phyloP scores from a whole-genome alignment of 2,797 vertebrate genomes.

The Alcedo atthis region DNA sequence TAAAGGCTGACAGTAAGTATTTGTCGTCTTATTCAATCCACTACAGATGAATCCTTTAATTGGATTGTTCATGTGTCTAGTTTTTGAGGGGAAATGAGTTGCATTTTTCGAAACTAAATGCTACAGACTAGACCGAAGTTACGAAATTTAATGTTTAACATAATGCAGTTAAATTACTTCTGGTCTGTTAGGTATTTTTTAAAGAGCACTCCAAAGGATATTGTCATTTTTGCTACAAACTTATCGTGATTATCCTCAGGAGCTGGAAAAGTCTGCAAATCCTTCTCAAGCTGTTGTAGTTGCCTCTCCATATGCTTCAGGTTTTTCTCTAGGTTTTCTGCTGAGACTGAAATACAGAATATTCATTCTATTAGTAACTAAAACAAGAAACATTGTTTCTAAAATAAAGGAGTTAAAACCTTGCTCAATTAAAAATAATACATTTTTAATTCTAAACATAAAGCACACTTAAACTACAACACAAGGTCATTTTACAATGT shows the following conservation, averaged over 20 bases:
- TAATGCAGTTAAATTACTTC: background rate
- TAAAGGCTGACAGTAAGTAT: background rate
- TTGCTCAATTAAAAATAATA: background rate
- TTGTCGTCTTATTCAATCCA: background rate
- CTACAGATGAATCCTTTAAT: background rate
- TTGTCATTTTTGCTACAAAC: slow-evolving; percentile 96
- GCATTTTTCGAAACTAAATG: background rate
- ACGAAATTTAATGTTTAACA: slow-evolving; percentile 54
- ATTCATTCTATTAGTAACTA: slow-evolving; percentile 56
- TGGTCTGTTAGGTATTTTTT: background rate
- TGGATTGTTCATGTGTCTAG: background rate
- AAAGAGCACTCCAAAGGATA: slow-evolving; percentile 88
- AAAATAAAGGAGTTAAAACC: background rate
- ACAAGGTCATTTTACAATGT: background rate
- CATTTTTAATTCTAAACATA: background rate
- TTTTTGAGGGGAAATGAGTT: background rate
- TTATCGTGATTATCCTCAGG: slow-evolving; percentile 90
- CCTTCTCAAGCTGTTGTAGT: slow-evolving; percentile 94
- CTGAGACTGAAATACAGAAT: slow-evolving; percentile 87
- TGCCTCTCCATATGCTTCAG: slow-evolving; percentile 96
- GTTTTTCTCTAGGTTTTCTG: slow-evolving; percentile 96
- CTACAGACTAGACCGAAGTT: slow-evolving; percentile 21
- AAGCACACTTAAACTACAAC: background rate
- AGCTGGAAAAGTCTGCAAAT: slow-evolving; percentile 93
- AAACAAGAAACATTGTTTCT: slow-evolving; percentile 4